Conservation (phyloP, 92 coral and sea anemone species). For the Plumapathes pennacea region DNA sequence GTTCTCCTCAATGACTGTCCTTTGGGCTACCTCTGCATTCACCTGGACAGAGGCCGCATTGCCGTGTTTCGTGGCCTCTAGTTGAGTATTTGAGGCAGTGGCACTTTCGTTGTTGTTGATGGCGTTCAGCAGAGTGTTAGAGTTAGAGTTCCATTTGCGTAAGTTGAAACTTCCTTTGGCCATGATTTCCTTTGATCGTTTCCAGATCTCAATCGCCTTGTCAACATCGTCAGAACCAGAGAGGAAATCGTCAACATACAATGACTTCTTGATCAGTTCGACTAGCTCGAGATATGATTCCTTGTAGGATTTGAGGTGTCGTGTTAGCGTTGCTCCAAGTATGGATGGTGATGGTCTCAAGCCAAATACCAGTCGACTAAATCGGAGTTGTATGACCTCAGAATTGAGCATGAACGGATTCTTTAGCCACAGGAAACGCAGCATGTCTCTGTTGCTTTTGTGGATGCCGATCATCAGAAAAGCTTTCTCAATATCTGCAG, state of each 20-base stretch:
- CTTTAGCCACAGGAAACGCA: conserved; percentile 45
- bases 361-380: conserved; percentile 52
- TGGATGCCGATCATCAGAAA: conserved; percentile 41
- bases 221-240: conserved; percentile 42
- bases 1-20: conserved; percentile 17
- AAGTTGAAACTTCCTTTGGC: conserved; percentile 51
- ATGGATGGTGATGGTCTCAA: conserved; percentile 55
- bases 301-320: conserved; percentile 34
- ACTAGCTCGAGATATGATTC: conserved; percentile 39
- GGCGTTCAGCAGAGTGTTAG: background rate
- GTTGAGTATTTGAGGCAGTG: too few relatives aligned
- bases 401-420: conserved; percentile 11
- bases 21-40: background rate
- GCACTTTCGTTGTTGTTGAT: too few relatives aligned
- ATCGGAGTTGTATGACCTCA: conserved; percentile 13
- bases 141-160: conserved; percentile 63
- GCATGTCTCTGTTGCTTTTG: conserved; percentile 47
- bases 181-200: conserved; percentile 20
- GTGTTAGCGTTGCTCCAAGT: conserved; percentile 54
- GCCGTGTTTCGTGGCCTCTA: too few relatives aligned
- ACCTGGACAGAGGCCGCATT: conserved; percentile 4
- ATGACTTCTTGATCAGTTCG: conserved; percentile 23
- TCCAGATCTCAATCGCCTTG: conserved; percentile 19
- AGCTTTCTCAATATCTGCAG: conserved; percentile 47
- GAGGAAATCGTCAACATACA: conserved; percentile 46